Percentiles rank a stretch among this genome's conserved stretches.
phyloP scores from a whole-genome alignment of 2,797 vertebrate genomes.

The Cirrhinus mrigala region DNA sequence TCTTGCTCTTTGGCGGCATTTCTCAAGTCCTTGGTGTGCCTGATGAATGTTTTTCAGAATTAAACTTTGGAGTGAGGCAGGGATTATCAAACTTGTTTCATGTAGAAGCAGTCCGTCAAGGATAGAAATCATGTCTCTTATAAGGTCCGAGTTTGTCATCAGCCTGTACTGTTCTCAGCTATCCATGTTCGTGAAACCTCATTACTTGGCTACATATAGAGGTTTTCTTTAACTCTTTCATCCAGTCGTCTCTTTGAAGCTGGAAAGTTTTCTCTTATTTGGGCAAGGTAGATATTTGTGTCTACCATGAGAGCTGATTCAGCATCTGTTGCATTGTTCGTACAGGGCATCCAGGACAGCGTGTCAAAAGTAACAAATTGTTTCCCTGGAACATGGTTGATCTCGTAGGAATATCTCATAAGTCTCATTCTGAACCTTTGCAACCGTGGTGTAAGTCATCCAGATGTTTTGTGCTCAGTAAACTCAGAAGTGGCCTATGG shows the following conservation, averaged over 20 bases:
- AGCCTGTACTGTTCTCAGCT: not conserved
- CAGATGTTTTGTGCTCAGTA: not conserved
- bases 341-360: not conserved
- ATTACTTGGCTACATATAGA: not conserved
- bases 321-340: not conserved
- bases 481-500: not conserved
- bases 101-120: not conserved
- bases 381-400: not conserved
- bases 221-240: not conserved
- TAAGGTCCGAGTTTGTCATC: not conserved
- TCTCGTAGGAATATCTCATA: not conserved
- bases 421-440: slow-evolving; percentile 24
- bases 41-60: not conserved
- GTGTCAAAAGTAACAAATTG: not conserved
- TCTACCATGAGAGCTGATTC: slow-evolving; percentile 8
- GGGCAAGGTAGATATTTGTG: not conserved
- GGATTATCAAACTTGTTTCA: slow-evolving; percentile 12
- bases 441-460: not conserved
- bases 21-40: not conserved
- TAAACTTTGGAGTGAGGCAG: too few relatives aligned
- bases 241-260: not conserved
- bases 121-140: not conserved
- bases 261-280: not conserved
- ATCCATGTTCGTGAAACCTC: not conserved
- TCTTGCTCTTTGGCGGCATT: not conserved